Base-by-base conservation (phyloP, 2,888 invertebrate species). In the Phortica magna region DNA sequence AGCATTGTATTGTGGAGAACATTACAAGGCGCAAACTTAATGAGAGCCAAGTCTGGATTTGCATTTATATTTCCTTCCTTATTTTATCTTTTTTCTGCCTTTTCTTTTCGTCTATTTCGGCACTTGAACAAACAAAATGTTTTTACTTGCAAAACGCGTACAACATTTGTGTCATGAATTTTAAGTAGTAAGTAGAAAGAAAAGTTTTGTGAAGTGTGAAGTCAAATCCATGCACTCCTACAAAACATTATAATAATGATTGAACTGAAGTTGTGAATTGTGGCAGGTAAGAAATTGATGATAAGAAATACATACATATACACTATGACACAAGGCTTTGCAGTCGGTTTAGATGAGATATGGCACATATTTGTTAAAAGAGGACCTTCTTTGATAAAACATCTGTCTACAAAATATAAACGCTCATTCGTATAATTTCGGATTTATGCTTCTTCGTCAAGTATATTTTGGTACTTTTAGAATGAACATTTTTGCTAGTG, bases 111-210 rank as follows among this genome's bases (percentile, higher is more conserved):
- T 74, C 31, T 17, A 68, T 67, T 65, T 77, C 68, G 77, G 68
- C 79, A 76, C 78, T 82, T 81, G 55, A 55, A 14, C 65, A 65
- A 65, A 31, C 31, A 31, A 31, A 31, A 31, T 31, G 31, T 79
- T 86, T 88, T 84, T 74, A 81, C 82, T 85, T 86, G 87, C 86
- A 82, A 68, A 83, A 78, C 86, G 88, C 86, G 86, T 86, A 85
- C 82, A 17, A 43, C 42, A 81, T 82, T 83, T 80, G 82, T 80
- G 85, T 79, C 88, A 86, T 86, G 88, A 86, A 86, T 86, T 83
- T 81, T 81, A 85, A 86, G 86, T 84, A 80, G 79, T 78, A 77
- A 76, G 22, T 19, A 22, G 61, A 17, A 61, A 22, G 31, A 31
- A 31, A 31, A 31, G 31, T 31, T 31, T 31, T 31, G 31, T 31